Percentiles rank a stretch among this genome's conserved stretches.
Evolutionary conservation across 2,888 invertebrate genomes (phyloP).

Genomic region (Cepaea hortensis): DNA sequence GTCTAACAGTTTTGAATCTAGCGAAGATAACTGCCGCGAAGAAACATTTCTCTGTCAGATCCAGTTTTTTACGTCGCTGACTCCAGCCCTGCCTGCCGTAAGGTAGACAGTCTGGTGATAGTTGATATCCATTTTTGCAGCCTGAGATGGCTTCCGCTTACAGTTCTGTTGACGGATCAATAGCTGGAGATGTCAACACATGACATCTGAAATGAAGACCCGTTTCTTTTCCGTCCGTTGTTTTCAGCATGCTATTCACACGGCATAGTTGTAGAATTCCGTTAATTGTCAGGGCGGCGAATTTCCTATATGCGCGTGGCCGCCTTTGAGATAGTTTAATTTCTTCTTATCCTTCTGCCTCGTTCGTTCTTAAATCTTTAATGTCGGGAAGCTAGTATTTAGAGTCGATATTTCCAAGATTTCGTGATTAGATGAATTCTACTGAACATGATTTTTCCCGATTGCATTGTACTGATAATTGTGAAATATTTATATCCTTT

Average conservation of each 20-base stretch:
- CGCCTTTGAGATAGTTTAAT: too few species aligned
- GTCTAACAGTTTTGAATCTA: neutral
- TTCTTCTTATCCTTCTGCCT: too few species aligned
- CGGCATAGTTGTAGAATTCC: too few species aligned
- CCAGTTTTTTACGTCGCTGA: neutral
- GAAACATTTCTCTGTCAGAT: neutral
- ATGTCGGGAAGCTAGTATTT: too few species aligned
- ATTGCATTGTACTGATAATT: too few species aligned
- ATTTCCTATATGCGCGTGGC: too few species aligned
- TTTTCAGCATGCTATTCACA: neutral
- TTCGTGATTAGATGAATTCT: too few species aligned
- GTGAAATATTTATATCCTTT: too few species aligned
- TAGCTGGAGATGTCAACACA: neutral
- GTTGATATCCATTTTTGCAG: neutral
- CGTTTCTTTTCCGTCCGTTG: neutral
- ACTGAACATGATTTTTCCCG: too few species aligned
- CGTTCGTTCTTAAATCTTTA: too few species aligned
- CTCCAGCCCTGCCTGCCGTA: neutral
- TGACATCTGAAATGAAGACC: neutral
- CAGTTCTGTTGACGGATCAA: slow-evolving; percentile 30
- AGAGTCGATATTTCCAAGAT: too few species aligned
- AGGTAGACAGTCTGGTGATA: neutral
- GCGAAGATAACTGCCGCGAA: neutral
- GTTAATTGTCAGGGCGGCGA: too few species aligned
- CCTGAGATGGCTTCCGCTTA: neutral